Conservation (phyloP, 2,797 vertebrate genomes). For the Acanthurus tractus region DNA sequence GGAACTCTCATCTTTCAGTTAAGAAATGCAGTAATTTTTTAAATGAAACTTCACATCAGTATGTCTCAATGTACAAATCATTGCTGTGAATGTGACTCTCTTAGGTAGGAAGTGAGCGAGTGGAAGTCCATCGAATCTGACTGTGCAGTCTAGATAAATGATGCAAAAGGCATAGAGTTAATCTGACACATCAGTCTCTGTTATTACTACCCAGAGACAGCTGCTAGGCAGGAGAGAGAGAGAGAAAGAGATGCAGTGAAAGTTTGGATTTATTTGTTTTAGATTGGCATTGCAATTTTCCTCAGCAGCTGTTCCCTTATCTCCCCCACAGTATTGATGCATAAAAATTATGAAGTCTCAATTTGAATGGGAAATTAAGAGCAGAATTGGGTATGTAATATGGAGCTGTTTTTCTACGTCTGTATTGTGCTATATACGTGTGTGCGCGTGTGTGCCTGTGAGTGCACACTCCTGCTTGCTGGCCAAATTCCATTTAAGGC, state of each 20-base stretch:
- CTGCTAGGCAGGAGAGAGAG: slow-evolving; percentile 7
- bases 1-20: background rate
- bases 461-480: background rate
- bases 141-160: slow-evolving; percentile 25
- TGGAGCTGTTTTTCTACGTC: background rate
- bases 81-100: slow-evolving; percentile 9
- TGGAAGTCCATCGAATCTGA: slow-evolving; percentile 18
- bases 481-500: slow-evolving; percentile 40
- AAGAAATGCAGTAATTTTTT: background rate
- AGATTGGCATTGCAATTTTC: slow-evolving; percentile 38
- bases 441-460: background rate
- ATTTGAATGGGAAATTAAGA: slow-evolving; percentile 43
- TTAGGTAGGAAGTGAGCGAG: background rate
- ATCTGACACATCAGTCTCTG: slow-evolving; percentile 45
- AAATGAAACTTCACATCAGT: slow-evolving; percentile 6
- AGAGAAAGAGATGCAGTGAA: slow-evolving; percentile 14
- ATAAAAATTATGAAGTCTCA: slow-evolving; percentile 46
- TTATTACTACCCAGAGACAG: slow-evolving; percentile 41
- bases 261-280: slow-evolving; percentile 62
- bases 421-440: background rate
- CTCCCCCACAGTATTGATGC: slow-evolving; percentile 45
- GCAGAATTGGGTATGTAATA: background rate
- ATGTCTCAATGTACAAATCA: slow-evolving; percentile 11
- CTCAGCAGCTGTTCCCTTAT: slow-evolving; percentile 17
- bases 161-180: slow-evolving; percentile 34